Evolutionary conservation across 2,888 invertebrate genomes (phyloP).

Genomic region (Pandemis cinnamomeana): DNA sequence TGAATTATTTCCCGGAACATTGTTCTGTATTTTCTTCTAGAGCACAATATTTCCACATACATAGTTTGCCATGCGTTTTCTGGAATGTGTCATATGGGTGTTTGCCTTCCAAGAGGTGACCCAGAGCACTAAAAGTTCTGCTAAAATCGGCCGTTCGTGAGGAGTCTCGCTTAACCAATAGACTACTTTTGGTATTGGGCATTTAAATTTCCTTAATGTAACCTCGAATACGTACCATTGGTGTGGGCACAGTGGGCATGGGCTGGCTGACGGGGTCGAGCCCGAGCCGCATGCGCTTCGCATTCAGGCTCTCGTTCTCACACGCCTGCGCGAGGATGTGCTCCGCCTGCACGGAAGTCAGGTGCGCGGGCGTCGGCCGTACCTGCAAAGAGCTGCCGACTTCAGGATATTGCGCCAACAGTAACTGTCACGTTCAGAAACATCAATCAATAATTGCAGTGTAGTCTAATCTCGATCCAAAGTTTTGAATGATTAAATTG

Average conservation of each 20-base stretch:
- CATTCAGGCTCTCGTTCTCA: slow-evolving; percentile 98
- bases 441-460: background rate
- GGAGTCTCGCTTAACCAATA: no score
- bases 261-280: slow-evolving; percentile 97
- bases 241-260: slow-evolving; percentile 90
- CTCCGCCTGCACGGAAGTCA: slow-evolving; percentile 98
- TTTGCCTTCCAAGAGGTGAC: no score
- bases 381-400: slow-evolving; percentile 82
- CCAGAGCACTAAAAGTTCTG: no score
- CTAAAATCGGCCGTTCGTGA: no score
- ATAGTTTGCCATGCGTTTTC: no score
- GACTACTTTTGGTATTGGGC: no score
- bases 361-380: slow-evolving; percentile 97
- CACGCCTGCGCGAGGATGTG: slow-evolving; percentile 98
- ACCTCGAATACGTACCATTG: slow-evolving; percentile 67
- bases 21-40: no score
- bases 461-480: background rate
- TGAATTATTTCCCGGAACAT: no score
- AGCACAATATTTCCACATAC: no score
- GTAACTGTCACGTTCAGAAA: background rate
- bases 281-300: slow-evolving; percentile 98
- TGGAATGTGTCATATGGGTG: no score
- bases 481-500: no score
- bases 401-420: slow-evolving; percentile 12
- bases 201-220: no score